These are phyloP conservation scores for Halcyon smyrnensis DNA, from an alignment of 2,797 vertebrate species.

Conservation along the genomic window DNA sequence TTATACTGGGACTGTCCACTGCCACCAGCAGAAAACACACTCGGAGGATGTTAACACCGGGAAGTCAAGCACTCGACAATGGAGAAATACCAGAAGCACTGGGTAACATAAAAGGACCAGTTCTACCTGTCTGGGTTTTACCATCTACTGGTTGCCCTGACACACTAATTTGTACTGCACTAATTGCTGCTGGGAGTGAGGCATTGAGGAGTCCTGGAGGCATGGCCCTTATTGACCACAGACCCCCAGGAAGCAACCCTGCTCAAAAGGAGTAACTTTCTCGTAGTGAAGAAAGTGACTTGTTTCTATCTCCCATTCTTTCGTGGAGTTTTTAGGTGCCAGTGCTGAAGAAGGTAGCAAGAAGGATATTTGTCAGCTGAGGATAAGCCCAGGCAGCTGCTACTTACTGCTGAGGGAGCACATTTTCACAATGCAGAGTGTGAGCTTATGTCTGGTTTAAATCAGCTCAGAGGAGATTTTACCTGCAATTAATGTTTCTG, in stretches of 20 bases:
- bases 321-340: not conserved
- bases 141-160: not conserved
- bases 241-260: not conserved
- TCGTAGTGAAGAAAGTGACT: not conserved
- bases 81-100: not conserved
- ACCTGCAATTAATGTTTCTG: not conserved
- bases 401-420: not conserved
- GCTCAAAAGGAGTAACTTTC: not conserved
- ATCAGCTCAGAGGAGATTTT: not conserved
- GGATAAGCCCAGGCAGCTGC: not conserved
- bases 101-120: not conserved
- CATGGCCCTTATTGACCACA: not conserved
- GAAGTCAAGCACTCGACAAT: not conserved
- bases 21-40: not conserved
- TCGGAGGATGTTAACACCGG: not conserved
- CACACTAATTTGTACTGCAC: not conserved
- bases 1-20: not conserved
- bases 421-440: not conserved
- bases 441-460: not conserved
- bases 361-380: not conserved
- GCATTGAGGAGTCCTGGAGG: not conserved
- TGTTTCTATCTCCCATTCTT: not conserved
- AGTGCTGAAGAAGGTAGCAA: not conserved
- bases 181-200: not conserved
- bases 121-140: not conserved